Conservation (phyloP, 2,888 invertebrate species). For the Epirrita christyi region DNA sequence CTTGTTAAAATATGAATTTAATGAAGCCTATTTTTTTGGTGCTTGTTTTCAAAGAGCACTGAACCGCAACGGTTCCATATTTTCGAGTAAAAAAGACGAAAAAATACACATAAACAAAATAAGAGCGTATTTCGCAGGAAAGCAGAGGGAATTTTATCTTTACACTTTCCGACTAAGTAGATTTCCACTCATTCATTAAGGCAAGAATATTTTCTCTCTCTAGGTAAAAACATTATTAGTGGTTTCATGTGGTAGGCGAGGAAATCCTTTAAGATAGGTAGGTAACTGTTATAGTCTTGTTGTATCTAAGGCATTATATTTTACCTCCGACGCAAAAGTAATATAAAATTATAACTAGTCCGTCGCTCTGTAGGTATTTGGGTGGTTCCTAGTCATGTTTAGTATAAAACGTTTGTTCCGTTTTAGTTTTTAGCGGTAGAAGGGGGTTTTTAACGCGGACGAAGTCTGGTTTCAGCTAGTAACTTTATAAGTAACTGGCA, state of each 20-base stretch:
- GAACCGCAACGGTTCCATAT: slow-evolving; percentile 2
- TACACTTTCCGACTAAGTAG: slow-evolving; percentile 34
- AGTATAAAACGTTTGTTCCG: no score
- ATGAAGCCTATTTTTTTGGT: background rate
- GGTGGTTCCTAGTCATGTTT: no score
- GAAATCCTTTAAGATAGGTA: slow-evolving; percentile 15
- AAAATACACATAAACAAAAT: slow-evolving; percentile 21
- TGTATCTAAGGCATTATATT: background rate
- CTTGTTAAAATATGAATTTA: background rate
- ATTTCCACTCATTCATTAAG: slow-evolving; percentile 38
- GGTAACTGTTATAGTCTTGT: background rate
- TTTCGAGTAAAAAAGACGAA: slow-evolving; percentile 11
- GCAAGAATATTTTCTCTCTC: slow-evolving; percentile 29
- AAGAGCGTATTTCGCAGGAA: slow-evolving; percentile 17
- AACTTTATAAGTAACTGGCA: no score
- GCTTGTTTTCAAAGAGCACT: background rate
- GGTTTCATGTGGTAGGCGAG: slow-evolving; percentile 25
- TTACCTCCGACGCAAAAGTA: background rate
- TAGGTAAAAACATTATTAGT: slow-evolving; percentile 38
- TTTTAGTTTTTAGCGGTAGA: no score
- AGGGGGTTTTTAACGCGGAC: no score
- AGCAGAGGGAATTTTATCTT: slow-evolving; percentile 31
- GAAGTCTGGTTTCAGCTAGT: no score
- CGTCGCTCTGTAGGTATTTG: background rate
- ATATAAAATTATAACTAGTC: background rate